These are phyloP conservation scores for Mellilla xanthometata DNA, from an alignment of 2,888 invertebrate genomes.

Conservation along the genomic window DNA sequence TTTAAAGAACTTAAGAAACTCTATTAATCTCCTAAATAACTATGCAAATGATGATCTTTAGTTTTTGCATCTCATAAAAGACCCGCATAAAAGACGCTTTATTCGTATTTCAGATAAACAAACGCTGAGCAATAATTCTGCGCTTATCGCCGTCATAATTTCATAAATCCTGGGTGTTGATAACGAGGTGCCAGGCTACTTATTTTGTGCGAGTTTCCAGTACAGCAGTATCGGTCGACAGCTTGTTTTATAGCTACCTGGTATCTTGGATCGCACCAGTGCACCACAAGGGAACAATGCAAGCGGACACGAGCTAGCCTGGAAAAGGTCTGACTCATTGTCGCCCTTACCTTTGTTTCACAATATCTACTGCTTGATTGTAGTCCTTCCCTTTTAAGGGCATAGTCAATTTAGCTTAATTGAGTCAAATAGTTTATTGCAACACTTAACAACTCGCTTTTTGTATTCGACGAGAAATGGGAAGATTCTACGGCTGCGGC, in stretches of 20 bases:
- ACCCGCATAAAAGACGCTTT: too few species aligned
- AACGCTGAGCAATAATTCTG: slow-evolving; percentile 19
- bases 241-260: slow-evolving; percentile 61
- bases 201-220: slow-evolving; percentile 22
- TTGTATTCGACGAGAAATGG: slow-evolving; percentile 42
- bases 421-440: slow-evolving; percentile 6
- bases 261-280: slow-evolving; percentile 64
- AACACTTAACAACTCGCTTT: neutral
- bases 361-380: slow-evolving; percentile 8
- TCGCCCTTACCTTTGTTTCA: slow-evolving; percentile 28
- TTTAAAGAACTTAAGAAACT: too few species aligned
- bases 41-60: too few species aligned
- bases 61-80: too few species aligned
- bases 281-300: slow-evolving; percentile 20
- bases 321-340: slow-evolving; percentile 13
- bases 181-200: slow-evolving; percentile 26
- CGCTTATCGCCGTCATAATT: slow-evolving; percentile 19
- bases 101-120: too few species aligned
- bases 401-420: slow-evolving; percentile 8
- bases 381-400: neutral
- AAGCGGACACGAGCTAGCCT: slow-evolving; percentile 14
- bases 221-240: slow-evolving; percentile 51
- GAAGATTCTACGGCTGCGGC: slow-evolving; percentile 53
- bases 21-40: too few species aligned
- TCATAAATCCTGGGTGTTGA: slow-evolving; percentile 29